These are phyloP conservation scores for Lepidochrysops patricia DNA, from an alignment of 2,888 invertebrate species.

Conservation along the genomic window DNA sequence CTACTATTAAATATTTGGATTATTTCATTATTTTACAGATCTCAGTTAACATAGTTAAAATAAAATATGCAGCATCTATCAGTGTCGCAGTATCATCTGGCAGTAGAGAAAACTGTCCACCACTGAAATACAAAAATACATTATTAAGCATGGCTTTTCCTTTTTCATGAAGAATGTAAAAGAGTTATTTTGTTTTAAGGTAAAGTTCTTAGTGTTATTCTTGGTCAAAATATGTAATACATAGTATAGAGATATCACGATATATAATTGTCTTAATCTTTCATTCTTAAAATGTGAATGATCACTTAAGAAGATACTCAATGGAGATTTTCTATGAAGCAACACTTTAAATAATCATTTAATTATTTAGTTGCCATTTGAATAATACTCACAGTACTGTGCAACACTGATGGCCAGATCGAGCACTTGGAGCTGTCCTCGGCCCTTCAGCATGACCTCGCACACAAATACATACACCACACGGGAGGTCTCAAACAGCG, in stretches of 20 bases:
- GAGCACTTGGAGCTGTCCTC: constrained; percentile 47
- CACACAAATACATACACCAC: constrained; percentile 58
- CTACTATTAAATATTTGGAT: background rate
- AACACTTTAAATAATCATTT: too few relatives aligned
- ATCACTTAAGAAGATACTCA: too few relatives aligned
- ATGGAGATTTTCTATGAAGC: too few relatives aligned
- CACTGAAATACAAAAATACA: constrained; percentile 44
- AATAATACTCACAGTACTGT: constrained; percentile 53
- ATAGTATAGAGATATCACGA: too few relatives aligned
- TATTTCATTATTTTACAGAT: background rate
- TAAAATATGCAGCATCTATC: constrained; percentile 6
- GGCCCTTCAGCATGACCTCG: constrained; percentile 50
- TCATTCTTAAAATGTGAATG: too few relatives aligned
- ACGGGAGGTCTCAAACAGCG: constrained; percentile 57
- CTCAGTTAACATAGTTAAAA: background rate
- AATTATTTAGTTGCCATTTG: too few relatives aligned
- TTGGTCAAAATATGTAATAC: too few relatives aligned
- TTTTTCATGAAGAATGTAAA: too few relatives aligned
- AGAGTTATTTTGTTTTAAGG: too few relatives aligned
- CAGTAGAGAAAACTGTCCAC: constrained; percentile 67
- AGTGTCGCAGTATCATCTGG: constrained; percentile 65
- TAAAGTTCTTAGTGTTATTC: too few relatives aligned
- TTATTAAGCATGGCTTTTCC: background rate
- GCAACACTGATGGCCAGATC: constrained; percentile 53
- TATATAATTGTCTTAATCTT: too few relatives aligned